Evolutionary conservation across 2,113 vertebrate genomes (phyloP), one percentile per base, ranked within the genome.

Genomic region (Barbus barbus): DNA sequence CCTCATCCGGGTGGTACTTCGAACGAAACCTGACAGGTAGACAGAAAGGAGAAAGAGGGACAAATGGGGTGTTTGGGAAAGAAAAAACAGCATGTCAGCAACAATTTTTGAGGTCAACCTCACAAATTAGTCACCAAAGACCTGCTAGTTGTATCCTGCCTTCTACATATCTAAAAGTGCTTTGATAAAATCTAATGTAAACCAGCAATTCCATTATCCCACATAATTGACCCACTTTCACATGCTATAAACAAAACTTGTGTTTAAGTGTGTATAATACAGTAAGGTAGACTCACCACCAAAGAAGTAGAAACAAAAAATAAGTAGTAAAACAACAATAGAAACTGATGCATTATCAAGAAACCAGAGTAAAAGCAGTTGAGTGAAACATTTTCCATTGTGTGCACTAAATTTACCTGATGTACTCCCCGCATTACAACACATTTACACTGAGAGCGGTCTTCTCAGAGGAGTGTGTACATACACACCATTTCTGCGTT

Each of bases 371-470:
- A 75, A 44, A 86, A 87, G n/a, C n/a, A n/a, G n/a, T n/a, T n/a
- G n/a, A n/a, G n/a, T n/a, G n/a, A n/a, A n/a, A 90, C 67, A 82
- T 89, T 89, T 88, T 90, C 86, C 90, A 90, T 90, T 91, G 88
- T 93, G 91, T 93, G 89, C 87, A 91, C 93, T 93, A 94, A 89
- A 94, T 93, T 95, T 95, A 95, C 94, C 94, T 95, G 93, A 91
- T 89, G 85, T 88, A 92, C 91, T 93, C 92, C 93, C 93, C 94
- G 93, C 92, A 92, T 94, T 93, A 93, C 92, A 93, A 95, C 93
- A 94, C 92, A 92, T 93, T 92, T 90, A 93, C 92, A 94, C 92
- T 92, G 91, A 93, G 93, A 92, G 60, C 38, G 89, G 88, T 91
- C 89, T 93, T 94, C 93, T 95, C 93, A 91, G 91, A 91, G 92